These are phyloP conservation scores for Eufriesea mexicana DNA, from an alignment of 1,140 invertebrate species.

Conservation along the genomic window DNA sequence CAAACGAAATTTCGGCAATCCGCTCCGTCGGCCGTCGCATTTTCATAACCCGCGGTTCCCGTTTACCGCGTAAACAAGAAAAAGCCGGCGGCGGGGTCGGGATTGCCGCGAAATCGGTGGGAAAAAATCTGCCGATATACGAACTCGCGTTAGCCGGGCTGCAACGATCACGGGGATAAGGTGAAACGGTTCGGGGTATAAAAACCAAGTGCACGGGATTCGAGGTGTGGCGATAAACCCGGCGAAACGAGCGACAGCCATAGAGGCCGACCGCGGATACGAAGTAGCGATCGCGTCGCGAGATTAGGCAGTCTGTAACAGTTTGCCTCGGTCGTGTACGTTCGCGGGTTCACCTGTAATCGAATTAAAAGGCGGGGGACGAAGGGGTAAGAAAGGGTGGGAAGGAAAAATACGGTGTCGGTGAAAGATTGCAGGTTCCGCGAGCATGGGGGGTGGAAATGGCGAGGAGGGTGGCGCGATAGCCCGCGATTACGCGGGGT, in stretches of 20 bases:
- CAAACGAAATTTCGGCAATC: conserved; percentile 52
- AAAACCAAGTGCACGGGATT: not conserved
- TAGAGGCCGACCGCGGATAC: conserved; percentile 33
- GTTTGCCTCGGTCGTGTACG: conserved; percentile 42
- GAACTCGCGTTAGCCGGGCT: not conserved
- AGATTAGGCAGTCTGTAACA: conserved; percentile 54
- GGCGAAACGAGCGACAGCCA: conserved; percentile 3
- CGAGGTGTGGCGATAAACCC: no score
- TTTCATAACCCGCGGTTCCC: not conserved
- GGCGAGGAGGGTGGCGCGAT: conserved; percentile 40
- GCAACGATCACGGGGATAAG: not conserved
- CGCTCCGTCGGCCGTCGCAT: conserved; percentile 26
- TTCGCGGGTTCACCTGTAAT: conserved; percentile 38
- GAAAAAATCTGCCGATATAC: no score
- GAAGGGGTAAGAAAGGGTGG: conserved; percentile 13
- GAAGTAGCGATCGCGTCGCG: conserved; percentile 30
- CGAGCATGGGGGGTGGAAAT: conserved; percentile 47
- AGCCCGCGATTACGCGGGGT: conserved; percentile 55
- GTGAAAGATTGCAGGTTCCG: conserved; percentile 45
- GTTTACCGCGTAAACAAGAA: not conserved
- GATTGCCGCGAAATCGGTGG: not conserved
- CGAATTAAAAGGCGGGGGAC: conserved; percentile 30
- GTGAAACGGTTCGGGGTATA: not conserved
- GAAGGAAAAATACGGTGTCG: conserved; percentile 5
- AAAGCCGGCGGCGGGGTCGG: not conserved